phyloP scores from a whole-genome alignment of 2,888 invertebrate species.

The Bellardia bayeri region DNA sequence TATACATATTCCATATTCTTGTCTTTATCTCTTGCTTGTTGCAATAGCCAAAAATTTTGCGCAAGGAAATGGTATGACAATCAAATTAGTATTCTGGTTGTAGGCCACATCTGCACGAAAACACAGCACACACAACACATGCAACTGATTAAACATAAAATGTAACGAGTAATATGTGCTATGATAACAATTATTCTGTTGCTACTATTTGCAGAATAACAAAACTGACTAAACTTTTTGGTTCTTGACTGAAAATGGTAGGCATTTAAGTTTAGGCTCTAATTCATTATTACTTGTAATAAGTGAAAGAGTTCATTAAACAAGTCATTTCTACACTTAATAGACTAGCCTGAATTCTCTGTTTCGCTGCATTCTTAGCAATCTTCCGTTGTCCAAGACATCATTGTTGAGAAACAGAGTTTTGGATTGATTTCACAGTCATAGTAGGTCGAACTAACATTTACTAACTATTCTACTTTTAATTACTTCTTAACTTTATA shows the following conservation, averaged over 20 bases:
- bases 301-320: too few relatives aligned
- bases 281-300: too few relatives aligned
- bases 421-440: too few relatives aligned
- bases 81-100: slow-evolving; percentile 45
- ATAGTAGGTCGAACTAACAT: too few relatives aligned
- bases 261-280: too few relatives aligned
- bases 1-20: neutral
- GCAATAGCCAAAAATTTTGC: slow-evolving; percentile 3
- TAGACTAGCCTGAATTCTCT: too few relatives aligned
- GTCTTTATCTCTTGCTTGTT: neutral
- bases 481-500: too few relatives aligned
- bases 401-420: too few relatives aligned
- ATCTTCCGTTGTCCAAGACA: too few relatives aligned
- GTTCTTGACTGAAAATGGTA: neutral
- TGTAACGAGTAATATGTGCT: slow-evolving; percentile 20
- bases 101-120: neutral
- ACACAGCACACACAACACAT: neutral
- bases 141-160: neutral
- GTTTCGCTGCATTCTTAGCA: too few relatives aligned
- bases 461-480: too few relatives aligned
- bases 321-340: too few relatives aligned
- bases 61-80: slow-evolving; percentile 13
- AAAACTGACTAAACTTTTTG: neutral
- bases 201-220: slow-evolving; percentile 3
- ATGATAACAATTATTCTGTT: slow-evolving; percentile 5